Evolutionary conservation across 1,140 invertebrate genomes (phyloP), one percentile per base, ranked within the genome.

Genomic region (Pomacea maculata): DNA sequence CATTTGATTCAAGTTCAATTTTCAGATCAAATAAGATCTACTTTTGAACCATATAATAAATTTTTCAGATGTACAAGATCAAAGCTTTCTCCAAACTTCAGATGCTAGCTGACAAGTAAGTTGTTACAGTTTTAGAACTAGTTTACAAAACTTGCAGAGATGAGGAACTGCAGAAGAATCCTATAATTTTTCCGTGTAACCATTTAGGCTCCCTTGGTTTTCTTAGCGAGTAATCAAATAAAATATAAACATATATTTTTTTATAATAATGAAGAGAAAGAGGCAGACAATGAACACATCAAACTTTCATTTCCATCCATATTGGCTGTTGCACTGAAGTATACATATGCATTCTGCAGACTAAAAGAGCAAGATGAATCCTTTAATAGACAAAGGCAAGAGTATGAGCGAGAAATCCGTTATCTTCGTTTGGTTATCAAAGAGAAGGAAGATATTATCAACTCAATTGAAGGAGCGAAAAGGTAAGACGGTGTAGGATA

Each of bases 321-420:
- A 61, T 61, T 61, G 11, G 10, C 67, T 70, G 67, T n/a, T 70
- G 12, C 10, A 70, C 67, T 70, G 21, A n/a, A 70, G 6, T 70
- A 11, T 15, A 61, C 57, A 14, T 45, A 6, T 61, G 57, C 11
- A 61, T 75, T 63, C 80, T 82, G 10, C 65, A 89, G 87, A 73
- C 76, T 91, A 61, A 88, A 88, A 79, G 88, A 90, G 70, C 88
- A 90, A 75, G 89, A 90, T 80, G 87, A 89, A 64, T 78, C 86
- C 14, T 90, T 90, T 81, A 86, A 86, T 64, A 85, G 79, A 73
- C 85, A 89, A 79, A 85, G 86, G 54, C 82, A 86, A 65, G 88
- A 90, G 75, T 91, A 89, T 83, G 88, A 89, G 80, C 84, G 86
- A n/a, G 88, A 91, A 80, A 89, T 91, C 14, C 88, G 87, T 75